Conservation (phyloP, 1,140 invertebrate genomes). For the Camponotus pennsylvanicus region DNA sequence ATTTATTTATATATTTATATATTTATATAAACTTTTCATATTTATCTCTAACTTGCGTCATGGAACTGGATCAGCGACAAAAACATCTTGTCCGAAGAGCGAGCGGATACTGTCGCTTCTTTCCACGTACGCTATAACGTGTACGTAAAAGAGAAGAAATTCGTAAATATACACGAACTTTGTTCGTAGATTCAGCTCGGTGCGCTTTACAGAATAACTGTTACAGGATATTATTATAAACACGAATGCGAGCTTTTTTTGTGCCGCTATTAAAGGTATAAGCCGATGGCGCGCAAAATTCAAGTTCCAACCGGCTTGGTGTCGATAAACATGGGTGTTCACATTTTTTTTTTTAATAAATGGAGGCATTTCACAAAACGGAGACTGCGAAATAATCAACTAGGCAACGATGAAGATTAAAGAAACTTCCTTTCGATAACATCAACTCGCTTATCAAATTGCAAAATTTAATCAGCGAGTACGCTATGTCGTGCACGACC, state of each 20-base stretch:
- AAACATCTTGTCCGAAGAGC: conserved; percentile 62
- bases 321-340: conserved; percentile 42
- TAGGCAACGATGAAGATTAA: conserved; percentile 67
- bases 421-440: conserved; percentile 61
- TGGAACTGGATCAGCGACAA: conserved; percentile 78
- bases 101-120: conserved; percentile 46
- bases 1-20: conserved; percentile 74
- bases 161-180: conserved; percentile 53
- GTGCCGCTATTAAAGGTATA: conserved; percentile 54
- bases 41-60: conserved; percentile 76
- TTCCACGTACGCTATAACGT: conserved; percentile 76
- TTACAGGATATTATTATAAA: conserved; percentile 63
- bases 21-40: conserved; percentile 74
- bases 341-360: conserved; percentile 52
- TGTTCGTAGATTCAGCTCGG: conserved; percentile 57
- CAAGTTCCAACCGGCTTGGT: conserved; percentile 46
- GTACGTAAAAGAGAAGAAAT: conserved; percentile 72
- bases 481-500: conserved; percentile 71
- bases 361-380: conserved; percentile 44
- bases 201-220: conserved; percentile 61
- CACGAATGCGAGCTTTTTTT: conserved; percentile 53
- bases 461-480: conserved; percentile 70
- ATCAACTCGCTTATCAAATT: conserved; percentile 67
- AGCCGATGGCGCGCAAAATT: conserved; percentile 62
- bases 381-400: conserved; percentile 63